A percentile compares a stretch with the other conserved stretches of the same genome.
These are phyloP conservation scores for Leucosticte australis DNA, from an alignment of 2,113 vertebrate species.

Conservation along the genomic window DNA sequence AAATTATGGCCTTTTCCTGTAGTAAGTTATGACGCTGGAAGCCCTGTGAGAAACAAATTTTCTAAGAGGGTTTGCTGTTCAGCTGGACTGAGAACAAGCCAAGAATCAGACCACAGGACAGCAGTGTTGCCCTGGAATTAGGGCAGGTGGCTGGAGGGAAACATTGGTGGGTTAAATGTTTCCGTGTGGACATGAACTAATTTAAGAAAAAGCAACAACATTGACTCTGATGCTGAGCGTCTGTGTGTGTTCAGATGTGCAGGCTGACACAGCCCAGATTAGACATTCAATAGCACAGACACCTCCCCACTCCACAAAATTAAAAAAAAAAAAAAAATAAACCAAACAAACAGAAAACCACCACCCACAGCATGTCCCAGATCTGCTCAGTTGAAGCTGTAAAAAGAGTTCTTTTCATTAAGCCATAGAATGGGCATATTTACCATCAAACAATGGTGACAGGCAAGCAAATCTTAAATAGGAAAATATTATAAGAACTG, in stretches of 20 bases:
- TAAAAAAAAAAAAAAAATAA: not conserved
- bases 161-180: not conserved
- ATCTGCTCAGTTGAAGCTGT: not conserved
- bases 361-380: not conserved
- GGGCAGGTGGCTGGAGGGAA: not conserved
- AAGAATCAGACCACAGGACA: not conserved
- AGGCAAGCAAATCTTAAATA: not conserved
- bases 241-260: not conserved
- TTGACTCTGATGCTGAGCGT: not conserved
- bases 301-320: fast-evolving
- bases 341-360: not conserved
- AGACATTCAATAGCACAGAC: not conserved
- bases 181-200: not conserved
- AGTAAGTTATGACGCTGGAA: not conserved
- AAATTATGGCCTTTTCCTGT: constrained; percentile 35
- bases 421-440: not conserved
- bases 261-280: not conserved
- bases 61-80: constrained; percentile 18
- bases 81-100: not conserved
- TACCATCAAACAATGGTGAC: not conserved
- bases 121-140: not conserved
- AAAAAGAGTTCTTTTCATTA: not conserved
- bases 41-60: constrained; percentile 3
- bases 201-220: not conserved
- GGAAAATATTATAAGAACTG: not conserved